phyloP scores from a whole-genome alignment of 2,888 invertebrate genomes.

The Barypeithes pellucidus region DNA sequence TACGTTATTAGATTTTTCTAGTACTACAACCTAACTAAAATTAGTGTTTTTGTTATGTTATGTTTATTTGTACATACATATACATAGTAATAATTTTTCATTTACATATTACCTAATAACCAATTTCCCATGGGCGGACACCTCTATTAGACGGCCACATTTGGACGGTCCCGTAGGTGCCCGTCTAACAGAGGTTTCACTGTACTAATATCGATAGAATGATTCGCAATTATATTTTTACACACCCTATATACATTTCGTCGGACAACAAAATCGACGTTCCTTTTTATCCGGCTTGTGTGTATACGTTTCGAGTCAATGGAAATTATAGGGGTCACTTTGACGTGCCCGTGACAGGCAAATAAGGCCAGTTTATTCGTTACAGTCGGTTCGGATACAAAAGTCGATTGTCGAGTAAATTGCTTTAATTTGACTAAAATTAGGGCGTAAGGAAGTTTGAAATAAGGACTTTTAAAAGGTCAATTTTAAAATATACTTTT shows the following conservation, averaged over 20 bases:
- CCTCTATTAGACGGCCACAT: no score
- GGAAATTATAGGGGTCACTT: constrained; percentile 69
- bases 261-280: constrained; percentile 21
- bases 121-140: no score
- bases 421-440: constrained; percentile 51
- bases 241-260: constrained; percentile 23
- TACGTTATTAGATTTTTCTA: no score
- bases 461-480: constrained; percentile 41
- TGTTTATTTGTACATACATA: no score
- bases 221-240: no score
- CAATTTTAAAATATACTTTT: constrained; percentile 43
- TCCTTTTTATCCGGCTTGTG: constrained; percentile 23
- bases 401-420: constrained; percentile 51
- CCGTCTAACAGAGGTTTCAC: no score
- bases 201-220: no score
- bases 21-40: no score
- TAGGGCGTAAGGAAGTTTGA: constrained; percentile 47
- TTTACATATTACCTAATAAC: no score
- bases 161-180: no score
- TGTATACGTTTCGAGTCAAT: constrained; percentile 34
- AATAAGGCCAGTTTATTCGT: constrained; percentile 62
- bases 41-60: no score
- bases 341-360: constrained; percentile 69
- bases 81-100: no score
- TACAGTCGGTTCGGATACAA: constrained; percentile 42